These are phyloP conservation scores for Cepaea hortensis DNA, from an alignment of 2,888 invertebrate species.

Conservation along the genomic window DNA sequence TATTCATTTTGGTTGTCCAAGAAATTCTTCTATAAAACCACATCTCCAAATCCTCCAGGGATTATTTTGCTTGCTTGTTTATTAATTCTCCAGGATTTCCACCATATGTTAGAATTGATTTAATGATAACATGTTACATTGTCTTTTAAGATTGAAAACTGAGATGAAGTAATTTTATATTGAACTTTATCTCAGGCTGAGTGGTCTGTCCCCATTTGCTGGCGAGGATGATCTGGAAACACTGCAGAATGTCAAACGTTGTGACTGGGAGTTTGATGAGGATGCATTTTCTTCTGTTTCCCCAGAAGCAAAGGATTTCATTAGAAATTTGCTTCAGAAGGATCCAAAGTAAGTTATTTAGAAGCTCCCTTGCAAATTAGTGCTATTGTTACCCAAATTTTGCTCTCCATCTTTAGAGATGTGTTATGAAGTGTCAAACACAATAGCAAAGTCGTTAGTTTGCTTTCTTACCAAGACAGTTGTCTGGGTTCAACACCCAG, in stretches of 20 bases:
- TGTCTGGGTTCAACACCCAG: too few relatives aligned
- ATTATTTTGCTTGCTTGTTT: too few relatives aligned
- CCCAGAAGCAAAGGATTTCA: constrained; percentile 98
- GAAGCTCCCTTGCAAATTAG: neutral
- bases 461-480: too few relatives aligned
- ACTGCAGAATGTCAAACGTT: constrained; percentile 96
- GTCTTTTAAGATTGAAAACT: neutral
- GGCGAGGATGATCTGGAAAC: constrained; percentile 99
- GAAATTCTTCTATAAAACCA: too few relatives aligned
- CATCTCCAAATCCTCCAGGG: too few relatives aligned
- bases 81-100: too few relatives aligned
- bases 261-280: constrained; percentile 99
- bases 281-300: constrained; percentile 96
- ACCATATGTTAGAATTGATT: neutral
- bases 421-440: too few relatives aligned
- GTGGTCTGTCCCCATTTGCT: constrained; percentile 98
- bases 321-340: constrained; percentile 92
- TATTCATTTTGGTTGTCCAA: too few relatives aligned
- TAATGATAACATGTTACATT: neutral
- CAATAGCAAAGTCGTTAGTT: too few relatives aligned
- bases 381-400: too few relatives aligned
- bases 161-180: neutral
- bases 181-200: constrained; percentile 82
- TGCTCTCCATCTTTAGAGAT: too few relatives aligned
- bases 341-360: constrained; percentile 82